Base-by-base conservation (phyloP, 2,888 invertebrate genomes). In the Zaprionus bogoriensis region DNA sequence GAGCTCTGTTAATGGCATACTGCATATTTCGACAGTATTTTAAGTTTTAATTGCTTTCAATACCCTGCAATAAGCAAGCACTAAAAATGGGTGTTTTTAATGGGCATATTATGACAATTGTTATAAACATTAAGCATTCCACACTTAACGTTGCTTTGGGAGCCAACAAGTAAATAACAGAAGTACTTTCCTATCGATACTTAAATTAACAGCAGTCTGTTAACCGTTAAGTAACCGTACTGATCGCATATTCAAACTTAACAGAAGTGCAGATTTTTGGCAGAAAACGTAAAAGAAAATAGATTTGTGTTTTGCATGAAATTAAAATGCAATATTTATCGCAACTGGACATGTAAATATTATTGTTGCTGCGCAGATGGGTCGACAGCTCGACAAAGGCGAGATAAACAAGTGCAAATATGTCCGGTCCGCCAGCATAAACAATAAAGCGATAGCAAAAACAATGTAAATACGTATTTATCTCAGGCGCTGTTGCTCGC, bases 321-420 rank as follows among this genome's bases (percentile, higher is more conserved):
- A 10, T 14, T 32, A 7, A 32, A 14, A 23, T 41, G 22, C 17
- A 66, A n/a, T 72, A 46, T 67, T 45, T 50, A 67, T 57, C 30
- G 2, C 9, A 30, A 60, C 36, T 45, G 39, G 25, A 59, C 54
- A 72, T 78, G 75, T 66, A 78, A 75, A 85, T 78, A 78, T 72
- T 66, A 66, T 66, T 72, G 38, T 58, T 77, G 50, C 42, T 64
- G 36, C 42, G 44, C 74, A 72, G 64, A 67, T 79, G 68, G 64
- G 54, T 52, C 36, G 58, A 53, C 69, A 68, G 55, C 41, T 36
- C 38, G 25, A 25, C 45, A 51, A 45, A 65, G 36, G 25, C 48
- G 19, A 67, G 86, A 79, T 79, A 82, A 78, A 75, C 61, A 47
- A 53, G 9, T 32, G 10, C 20, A 36, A 52, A 53, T 30, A 58